Percentiles rank a stretch among this genome's conserved stretches.
Evolutionary conservation across 2,888 invertebrate genomes (phyloP).

Genomic region (Brachylomia viminalis): DNA sequence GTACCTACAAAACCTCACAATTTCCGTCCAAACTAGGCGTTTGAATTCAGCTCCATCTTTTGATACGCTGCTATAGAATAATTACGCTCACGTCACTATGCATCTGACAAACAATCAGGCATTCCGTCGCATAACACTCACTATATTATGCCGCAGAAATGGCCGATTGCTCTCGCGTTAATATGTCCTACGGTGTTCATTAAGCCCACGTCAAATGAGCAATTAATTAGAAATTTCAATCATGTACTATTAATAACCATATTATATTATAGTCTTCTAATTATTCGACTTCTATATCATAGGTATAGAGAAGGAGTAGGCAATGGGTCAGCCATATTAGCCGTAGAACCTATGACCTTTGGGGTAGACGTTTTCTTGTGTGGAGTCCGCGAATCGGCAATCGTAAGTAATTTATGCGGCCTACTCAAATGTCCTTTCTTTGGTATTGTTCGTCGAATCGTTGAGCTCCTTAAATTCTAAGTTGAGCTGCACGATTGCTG

Average conservation of each 20-base stretch:
- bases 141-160: constrained; percentile 44
- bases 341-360: too few relatives aligned
- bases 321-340: too few relatives aligned
- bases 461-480: too few relatives aligned
- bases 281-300: not conserved
- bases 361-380: too few relatives aligned
- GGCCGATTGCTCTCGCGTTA: constrained; percentile 35
- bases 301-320: not conserved
- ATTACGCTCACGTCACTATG: constrained; percentile 15
- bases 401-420: too few relatives aligned
- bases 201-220: constrained; percentile 44
- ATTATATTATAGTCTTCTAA: constrained; percentile 9
- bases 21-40: not conserved
- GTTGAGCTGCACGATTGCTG: too few relatives aligned
- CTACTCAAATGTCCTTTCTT: too few relatives aligned
- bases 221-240: constrained; percentile 58
- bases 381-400: too few relatives aligned
- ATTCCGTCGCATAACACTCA: constrained; percentile 18
- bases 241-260: constrained; percentile 20
- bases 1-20: not conserved
- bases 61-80: constrained; percentile 10
- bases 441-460: too few relatives aligned
- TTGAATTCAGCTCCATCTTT: not conserved
- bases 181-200: constrained; percentile 49
- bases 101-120: constrained; percentile 14